Conservation (phyloP, 2,888 invertebrate species). For the Stenodera caucasica region DNA sequence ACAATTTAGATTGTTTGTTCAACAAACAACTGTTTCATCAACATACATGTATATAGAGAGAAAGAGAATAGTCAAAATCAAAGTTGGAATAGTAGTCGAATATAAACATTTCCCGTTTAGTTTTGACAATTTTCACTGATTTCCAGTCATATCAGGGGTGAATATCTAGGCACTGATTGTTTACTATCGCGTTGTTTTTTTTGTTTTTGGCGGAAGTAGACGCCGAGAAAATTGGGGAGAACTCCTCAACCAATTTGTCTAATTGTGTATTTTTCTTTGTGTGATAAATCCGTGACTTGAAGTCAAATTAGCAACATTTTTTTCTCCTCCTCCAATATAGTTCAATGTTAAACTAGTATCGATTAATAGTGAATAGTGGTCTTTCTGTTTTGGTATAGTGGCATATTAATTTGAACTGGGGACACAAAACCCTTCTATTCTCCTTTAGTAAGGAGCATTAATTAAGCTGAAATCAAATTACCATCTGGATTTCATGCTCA, state of each 20-base stretch:
- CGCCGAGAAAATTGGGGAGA: background rate
- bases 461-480: slow-evolving; percentile 57
- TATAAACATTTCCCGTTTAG: background rate
- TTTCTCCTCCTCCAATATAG: background rate
- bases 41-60: slow-evolving; percentile 18
- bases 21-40: slow-evolving; percentile 42
- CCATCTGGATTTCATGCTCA: slow-evolving; percentile 57
- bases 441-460: slow-evolving; percentile 42
- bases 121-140: too few species aligned
- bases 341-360: too few species aligned
- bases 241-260: background rate
- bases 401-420: slow-evolving; percentile 8
- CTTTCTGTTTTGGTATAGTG: background rate
- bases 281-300: background rate
- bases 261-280: background rate
- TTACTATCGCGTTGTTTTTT: background rate
- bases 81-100: background rate
- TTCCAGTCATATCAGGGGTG: too few species aligned
- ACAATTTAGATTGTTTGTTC: slow-evolving; percentile 39
- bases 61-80: slow-evolving; percentile 1
- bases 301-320: background rate
- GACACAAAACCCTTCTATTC: slow-evolving; percentile 26
- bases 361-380: background rate
- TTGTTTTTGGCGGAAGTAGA: background rate
- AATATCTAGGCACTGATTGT: background rate